A percentile compares a stretch with the other conserved stretches of the same genome.
Evolutionary conservation across 1,140 invertebrate genomes (phyloP).

Genomic region (Drosophila malerkotliana): DNA sequence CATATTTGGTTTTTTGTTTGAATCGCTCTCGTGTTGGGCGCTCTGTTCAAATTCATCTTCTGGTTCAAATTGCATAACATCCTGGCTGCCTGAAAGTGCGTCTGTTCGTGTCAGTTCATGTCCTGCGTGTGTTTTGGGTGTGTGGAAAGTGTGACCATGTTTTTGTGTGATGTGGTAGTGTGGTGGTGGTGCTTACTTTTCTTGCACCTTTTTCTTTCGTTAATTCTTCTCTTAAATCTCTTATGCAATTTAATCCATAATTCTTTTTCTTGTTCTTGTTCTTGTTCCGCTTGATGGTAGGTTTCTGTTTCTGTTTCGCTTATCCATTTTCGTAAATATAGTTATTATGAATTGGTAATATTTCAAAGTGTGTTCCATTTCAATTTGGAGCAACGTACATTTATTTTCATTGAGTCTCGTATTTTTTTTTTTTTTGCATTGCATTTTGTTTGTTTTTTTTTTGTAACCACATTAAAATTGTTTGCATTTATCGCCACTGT

Average conservation of each 20-base stretch:
- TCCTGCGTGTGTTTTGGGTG: slow-evolving; percentile 7
- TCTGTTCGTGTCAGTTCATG: not conserved
- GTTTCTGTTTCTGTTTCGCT: slow-evolving; percentile 12
- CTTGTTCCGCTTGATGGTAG: slow-evolving; percentile 35
- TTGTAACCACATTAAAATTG: slow-evolving; percentile 62
- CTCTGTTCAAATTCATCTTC: slow-evolving; percentile 16
- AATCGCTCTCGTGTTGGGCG: slow-evolving; percentile 21
- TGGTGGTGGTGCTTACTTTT: slow-evolving; percentile 4
- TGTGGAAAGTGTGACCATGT: not conserved
- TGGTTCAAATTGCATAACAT: slow-evolving; percentile 15
- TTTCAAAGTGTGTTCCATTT: slow-evolving; percentile 32
- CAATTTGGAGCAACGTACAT: slow-evolving; percentile 29
- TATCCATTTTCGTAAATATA: slow-evolving; percentile 35
- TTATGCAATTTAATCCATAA: slow-evolving; percentile 47
- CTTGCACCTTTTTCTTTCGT: slow-evolving; percentile 21
- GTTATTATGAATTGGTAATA: slow-evolving; percentile 39
- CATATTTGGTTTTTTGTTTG: slow-evolving; percentile 46
- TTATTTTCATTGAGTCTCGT: slow-evolving; percentile 30
- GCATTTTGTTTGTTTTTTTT: slow-evolving; percentile 14
- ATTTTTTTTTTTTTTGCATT: slow-evolving; percentile 3
- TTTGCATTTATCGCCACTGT: slow-evolving; percentile 51
- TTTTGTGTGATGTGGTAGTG: not conserved
- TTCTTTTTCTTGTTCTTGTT: slow-evolving; percentile 29
- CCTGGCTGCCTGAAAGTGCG: not conserved
- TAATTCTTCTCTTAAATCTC: slow-evolving; percentile 33